These are phyloP conservation scores for Morone saxatilis DNA, from an alignment of 2,113 vertebrate genomes.

Conservation along the genomic window DNA sequence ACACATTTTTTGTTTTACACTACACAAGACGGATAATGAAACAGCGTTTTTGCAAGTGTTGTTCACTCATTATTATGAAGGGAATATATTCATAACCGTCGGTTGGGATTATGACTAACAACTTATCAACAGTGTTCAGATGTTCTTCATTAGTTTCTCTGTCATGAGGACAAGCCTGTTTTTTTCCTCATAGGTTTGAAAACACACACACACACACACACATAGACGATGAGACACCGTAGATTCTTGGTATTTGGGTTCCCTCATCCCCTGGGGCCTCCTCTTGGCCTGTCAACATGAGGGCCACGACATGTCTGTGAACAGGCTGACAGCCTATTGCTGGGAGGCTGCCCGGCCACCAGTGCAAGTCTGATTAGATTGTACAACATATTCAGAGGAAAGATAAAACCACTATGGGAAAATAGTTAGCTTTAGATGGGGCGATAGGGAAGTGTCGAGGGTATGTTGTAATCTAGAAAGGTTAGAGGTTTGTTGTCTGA, in stretches of 20 bases:
- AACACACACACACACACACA: background rate
- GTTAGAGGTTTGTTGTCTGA: slow-evolving; percentile 53
- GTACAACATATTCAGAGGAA: slow-evolving; percentile 50
- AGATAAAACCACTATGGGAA: slow-evolving; percentile 64
- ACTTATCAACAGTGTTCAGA: slow-evolving; percentile 9
- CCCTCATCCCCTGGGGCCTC: slow-evolving; percentile 41
- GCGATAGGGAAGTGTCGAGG: slow-evolving; percentile 47
- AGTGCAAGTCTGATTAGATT: slow-evolving; percentile 52
- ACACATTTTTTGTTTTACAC: slow-evolving; percentile 40
- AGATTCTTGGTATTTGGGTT: slow-evolving; percentile 58
- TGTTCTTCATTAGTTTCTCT: slow-evolving; percentile 13
- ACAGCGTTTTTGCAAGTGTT: slow-evolving; percentile 16
- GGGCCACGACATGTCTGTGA: slow-evolving; percentile 29
- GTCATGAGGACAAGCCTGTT: slow-evolving; percentile 22
- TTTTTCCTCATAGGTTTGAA: background rate
- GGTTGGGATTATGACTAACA: slow-evolving; percentile 8
- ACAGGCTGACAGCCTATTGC: slow-evolving; percentile 38
- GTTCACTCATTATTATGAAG: slow-evolving; percentile 21
- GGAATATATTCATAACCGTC: slow-evolving; percentile 29
- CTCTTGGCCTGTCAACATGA: slow-evolving; percentile 59
- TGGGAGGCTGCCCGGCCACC: slow-evolving; percentile 22
- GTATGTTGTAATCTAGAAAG: slow-evolving; percentile 46
- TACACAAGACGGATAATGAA: slow-evolving; percentile 21
- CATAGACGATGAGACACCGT: slow-evolving; percentile 7
- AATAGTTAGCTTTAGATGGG: slow-evolving; percentile 58